A percentile compares a stretch with the other conserved stretches of the same genome.
Evolutionary conservation across 2,113 vertebrate species (phyloP).

Genomic region (Lynx canadensis): DNA sequence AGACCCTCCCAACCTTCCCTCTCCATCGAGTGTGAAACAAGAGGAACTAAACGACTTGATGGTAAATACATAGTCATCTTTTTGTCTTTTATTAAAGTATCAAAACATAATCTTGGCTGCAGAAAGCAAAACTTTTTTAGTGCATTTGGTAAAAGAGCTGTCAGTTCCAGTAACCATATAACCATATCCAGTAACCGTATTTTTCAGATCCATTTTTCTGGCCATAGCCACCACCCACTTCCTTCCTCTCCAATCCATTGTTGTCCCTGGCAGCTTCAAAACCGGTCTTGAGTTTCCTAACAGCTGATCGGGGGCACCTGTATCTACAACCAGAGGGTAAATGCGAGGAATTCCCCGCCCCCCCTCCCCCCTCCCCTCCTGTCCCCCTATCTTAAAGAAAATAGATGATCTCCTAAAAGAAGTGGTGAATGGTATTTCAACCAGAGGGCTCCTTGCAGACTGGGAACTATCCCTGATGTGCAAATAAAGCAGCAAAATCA

Average conservation of each 20-base stretch:
- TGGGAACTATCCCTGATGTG: constrained; percentile 66
- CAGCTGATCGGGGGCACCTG: not conserved
- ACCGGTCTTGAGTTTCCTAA: constrained; percentile 16
- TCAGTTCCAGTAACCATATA: constrained; percentile 67
- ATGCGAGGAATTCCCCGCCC: not conserved
- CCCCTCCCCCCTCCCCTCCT: too few species aligned
- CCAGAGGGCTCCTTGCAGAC: constrained; percentile 74
- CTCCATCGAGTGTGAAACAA: not conserved
- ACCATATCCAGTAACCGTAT: constrained; percentile 66
- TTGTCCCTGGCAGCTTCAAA: constrained; percentile 13
- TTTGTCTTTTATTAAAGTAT: constrained; percentile 85
- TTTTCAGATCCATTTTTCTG: constrained; percentile 26
- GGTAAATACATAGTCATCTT: not conserved
- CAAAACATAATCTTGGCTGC: constrained; percentile 83
- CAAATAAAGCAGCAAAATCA: constrained; percentile 78
- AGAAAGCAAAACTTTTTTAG: constrained; percentile 83
- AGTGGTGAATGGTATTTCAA: constrained; percentile 65
- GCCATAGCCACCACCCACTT: not conserved
- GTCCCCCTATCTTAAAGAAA: constrained; percentile 65
- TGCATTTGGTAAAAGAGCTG: constrained; percentile 66
- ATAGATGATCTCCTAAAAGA: constrained; percentile 74
- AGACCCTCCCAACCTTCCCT: not conserved
- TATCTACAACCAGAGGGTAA: not conserved
- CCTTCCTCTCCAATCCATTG: not conserved
- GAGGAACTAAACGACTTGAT: not conserved